phyloP scores from a whole-genome alignment of 2,113 vertebrate genomes.

The Apodemus speciosus region DNA sequence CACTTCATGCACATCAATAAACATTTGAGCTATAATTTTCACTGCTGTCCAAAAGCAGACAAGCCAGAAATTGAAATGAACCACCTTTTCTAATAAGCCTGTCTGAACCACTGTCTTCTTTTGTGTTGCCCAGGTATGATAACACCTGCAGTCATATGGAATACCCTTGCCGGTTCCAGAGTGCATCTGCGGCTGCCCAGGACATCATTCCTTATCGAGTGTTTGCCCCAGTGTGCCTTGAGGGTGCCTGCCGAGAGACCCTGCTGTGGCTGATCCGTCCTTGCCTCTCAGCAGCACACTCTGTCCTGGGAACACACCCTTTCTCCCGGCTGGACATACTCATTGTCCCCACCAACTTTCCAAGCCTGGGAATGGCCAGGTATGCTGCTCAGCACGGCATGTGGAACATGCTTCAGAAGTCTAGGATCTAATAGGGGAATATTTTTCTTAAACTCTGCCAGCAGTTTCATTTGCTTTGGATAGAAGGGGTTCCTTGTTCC shows the following conservation, averaged over 20 bases:
- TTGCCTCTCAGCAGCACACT: slow-evolving; percentile 92
- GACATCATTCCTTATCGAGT: slow-evolving; percentile 91
- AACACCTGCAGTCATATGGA: slow-evolving; percentile 90
- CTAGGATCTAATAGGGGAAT: not conserved
- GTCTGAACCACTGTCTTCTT: slow-evolving; percentile 11
- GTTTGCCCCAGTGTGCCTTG: slow-evolving; percentile 90
- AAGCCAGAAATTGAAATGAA: slow-evolving; percentile 17
- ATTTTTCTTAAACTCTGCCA: slow-evolving; percentile 4
- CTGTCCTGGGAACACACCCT: slow-evolving; percentile 92
- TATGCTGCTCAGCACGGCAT: slow-evolving; percentile 77
- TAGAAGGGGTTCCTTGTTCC: not conserved
- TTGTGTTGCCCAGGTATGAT: slow-evolving; percentile 71
- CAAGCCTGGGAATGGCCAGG: slow-evolving; percentile 98
- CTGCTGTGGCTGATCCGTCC: slow-evolving; percentile 87
- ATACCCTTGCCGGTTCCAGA: slow-evolving; percentile 94
- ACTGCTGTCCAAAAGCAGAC: not conserved
- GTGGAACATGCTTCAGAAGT: not conserved
- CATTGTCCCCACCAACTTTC: slow-evolving; percentile 94
- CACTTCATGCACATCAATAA: slow-evolving; percentile 16
- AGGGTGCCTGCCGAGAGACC: slow-evolving; percentile 83
- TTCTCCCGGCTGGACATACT: slow-evolving; percentile 95
- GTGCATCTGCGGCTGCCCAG: slow-evolving; percentile 83
- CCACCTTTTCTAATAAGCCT: not conserved
- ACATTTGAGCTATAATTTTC: slow-evolving; percentile 39
- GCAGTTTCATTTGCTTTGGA: not conserved